These are phyloP conservation scores for Brachyhypopomus gauderio DNA, from an alignment of 2,113 vertebrate genomes.

Conservation along the genomic window DNA sequence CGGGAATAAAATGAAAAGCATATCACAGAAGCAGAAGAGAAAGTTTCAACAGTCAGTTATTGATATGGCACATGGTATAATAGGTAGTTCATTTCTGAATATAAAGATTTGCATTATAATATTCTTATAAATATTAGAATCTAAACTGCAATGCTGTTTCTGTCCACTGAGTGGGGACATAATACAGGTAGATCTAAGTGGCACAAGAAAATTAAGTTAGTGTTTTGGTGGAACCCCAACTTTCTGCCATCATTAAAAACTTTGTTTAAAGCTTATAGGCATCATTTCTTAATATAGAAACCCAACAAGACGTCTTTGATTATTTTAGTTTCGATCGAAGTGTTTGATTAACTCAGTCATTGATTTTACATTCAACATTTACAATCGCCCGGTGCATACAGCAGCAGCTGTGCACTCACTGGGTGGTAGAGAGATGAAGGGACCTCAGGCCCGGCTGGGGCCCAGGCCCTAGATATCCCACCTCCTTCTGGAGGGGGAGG, in stretches of 20 bases:
- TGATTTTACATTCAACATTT: constrained; percentile 10
- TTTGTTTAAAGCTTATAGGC: too few species aligned
- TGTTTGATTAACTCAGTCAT: neutral
- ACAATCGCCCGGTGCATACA: neutral
- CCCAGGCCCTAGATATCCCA: neutral
- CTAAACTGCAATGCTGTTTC: neutral
- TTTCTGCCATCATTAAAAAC: neutral
- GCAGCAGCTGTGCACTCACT: constrained; percentile 34
- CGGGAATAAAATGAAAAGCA: too few species aligned
- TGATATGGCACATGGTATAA: too few species aligned
- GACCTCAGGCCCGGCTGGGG: constrained; percentile 11
- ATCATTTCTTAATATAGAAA: too few species aligned
- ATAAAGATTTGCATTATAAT: too few species aligned
- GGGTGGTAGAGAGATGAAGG: constrained; percentile 12
- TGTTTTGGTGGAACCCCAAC: neutral
- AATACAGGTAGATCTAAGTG: neutral
- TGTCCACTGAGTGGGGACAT: neutral
- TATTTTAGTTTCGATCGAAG: too few species aligned
- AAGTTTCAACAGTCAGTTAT: too few species aligned
- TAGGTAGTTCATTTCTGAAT: too few species aligned
- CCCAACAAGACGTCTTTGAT: too few species aligned
- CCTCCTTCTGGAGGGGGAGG: constrained; percentile 4
- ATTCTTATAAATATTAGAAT: too few species aligned
- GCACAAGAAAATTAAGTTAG: too few species aligned
- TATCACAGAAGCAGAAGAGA: too few species aligned